A percentile compares a stretch with the other conserved stretches of the same genome.
Conservation (phyloP, 2,113 vertebrate genomes). For the Tricholaema leucomelas region DNA sequence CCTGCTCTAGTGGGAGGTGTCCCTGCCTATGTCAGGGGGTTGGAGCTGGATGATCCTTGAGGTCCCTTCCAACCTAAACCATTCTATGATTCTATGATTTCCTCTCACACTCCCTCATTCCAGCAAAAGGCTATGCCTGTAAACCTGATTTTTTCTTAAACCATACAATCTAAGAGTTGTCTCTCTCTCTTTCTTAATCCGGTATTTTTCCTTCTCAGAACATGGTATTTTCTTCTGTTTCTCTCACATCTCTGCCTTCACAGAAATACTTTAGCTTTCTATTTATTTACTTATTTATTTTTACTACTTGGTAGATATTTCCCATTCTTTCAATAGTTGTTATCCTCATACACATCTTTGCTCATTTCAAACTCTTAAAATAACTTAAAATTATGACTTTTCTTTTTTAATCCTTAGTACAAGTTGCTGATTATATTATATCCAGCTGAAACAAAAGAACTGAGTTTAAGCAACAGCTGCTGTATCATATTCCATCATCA, state of each 20-base stretch:
- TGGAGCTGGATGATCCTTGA: no score
- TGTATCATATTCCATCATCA: conserved; percentile 5
- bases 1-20: no score
- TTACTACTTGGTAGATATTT: not conserved
- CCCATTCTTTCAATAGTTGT: not conserved
- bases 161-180: not conserved
- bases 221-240: not conserved
- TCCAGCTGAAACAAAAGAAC: not conserved
- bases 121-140: not conserved
- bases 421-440: not conserved
- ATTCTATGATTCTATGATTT: no score
- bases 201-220: not conserved
- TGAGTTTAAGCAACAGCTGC: not conserved
- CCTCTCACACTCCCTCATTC: not conserved
- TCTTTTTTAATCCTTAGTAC: fast-evolving
- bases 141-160: not conserved
- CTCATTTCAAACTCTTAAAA: not conserved
- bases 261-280: not conserved
- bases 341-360: not conserved
- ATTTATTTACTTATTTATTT: not conserved
- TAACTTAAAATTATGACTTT: not conserved
- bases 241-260: not conserved
- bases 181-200: not conserved
- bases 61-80: no score
- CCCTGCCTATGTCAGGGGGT: no score